Percentiles rank a stretch among this genome's conserved stretches.
Conservation (phyloP, 2,888 invertebrate species). For the Epinotia nisella region DNA sequence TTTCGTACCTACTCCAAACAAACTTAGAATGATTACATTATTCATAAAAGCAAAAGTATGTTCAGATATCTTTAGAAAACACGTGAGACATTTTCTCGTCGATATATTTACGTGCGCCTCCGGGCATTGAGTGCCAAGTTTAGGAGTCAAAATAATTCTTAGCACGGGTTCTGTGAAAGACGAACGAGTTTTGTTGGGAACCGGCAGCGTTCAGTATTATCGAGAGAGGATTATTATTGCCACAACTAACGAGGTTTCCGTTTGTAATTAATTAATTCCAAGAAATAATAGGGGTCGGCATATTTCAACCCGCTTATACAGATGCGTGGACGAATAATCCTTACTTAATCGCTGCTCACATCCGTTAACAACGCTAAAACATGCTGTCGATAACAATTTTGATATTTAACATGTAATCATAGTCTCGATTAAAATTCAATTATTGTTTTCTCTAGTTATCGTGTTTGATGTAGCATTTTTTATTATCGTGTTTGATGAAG, state of each 20-base stretch:
- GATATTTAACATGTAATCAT: no score
- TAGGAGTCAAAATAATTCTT: slow-evolving; percentile 11
- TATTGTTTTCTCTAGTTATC: no score
- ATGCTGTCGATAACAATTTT: no score
- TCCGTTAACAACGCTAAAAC: no score
- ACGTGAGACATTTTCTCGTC: slow-evolving; percentile 7
- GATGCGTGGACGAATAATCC: neutral
- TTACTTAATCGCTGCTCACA: neutral
- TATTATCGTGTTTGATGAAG: no score
- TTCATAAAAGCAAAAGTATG: slow-evolving; percentile 43
- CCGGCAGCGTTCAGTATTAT: slow-evolving; percentile 14
- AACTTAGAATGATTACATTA: slow-evolving; percentile 31
- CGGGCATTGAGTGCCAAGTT: slow-evolving; percentile 23
- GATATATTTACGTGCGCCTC: slow-evolving; percentile 18
- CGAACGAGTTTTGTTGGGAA: neutral
- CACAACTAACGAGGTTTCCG: slow-evolving; percentile 30
- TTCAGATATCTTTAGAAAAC: slow-evolving; percentile 27
- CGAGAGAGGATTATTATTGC: slow-evolving; percentile 25
- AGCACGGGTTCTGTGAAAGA: neutral
- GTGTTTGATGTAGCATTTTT: no score
- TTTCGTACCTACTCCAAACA: slow-evolving; percentile 9
- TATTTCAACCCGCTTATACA: neutral
- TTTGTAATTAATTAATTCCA: slow-evolving; percentile 24
- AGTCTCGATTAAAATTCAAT: no score
- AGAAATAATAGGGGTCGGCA: slow-evolving; percentile 7